These are phyloP conservation scores for Brachycybe producta DNA, from an alignment of 2,888 invertebrate species.

Conservation along the genomic window DNA sequence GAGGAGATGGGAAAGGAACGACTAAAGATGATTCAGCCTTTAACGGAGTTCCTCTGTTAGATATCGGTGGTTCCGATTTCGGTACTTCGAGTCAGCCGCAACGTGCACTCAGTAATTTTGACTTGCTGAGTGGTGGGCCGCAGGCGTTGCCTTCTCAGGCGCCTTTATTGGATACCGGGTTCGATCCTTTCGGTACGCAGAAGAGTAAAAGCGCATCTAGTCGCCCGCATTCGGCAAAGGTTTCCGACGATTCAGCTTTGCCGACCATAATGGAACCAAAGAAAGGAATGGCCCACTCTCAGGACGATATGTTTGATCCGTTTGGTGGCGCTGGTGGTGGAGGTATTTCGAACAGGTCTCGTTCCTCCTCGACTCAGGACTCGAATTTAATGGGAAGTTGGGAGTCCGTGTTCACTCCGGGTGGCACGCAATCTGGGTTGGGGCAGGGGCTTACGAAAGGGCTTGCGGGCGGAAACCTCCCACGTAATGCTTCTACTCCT, in stretches of 20 bases:
- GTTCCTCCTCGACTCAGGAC: constrained; percentile 15
- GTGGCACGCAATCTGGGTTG: neutral
- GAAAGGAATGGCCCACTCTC: neutral
- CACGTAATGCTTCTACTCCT: constrained; percentile 20
- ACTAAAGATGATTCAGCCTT: neutral
- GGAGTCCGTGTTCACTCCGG: constrained; percentile 20
- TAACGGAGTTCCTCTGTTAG: constrained; percentile 12
- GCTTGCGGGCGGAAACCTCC: constrained; percentile 14
- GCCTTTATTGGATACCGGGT: constrained; percentile 5
- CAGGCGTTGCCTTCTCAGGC: neutral
- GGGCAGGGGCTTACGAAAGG: constrained; percentile 9
- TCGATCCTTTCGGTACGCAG: constrained; percentile 15
- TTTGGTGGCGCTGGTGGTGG: constrained; percentile 4
- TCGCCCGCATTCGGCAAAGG: neutral
- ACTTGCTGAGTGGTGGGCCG: constrained; percentile 15
- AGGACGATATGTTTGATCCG: constrained; percentile 18
- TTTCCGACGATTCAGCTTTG: neutral
- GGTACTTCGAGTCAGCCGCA: neutral
- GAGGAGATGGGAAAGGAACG: too few species aligned
- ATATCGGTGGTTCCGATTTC: constrained; percentile 12
- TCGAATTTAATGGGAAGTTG: constrained; percentile 21
- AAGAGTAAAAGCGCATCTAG: neutral
- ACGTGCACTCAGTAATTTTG: constrained; percentile 19
- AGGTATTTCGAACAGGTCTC: neutral
- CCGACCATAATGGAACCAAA: constrained; percentile 12